These are phyloP conservation scores for Neostethus bicornis DNA, from an alignment of 2,797 vertebrate genomes.

Conservation along the genomic window DNA sequence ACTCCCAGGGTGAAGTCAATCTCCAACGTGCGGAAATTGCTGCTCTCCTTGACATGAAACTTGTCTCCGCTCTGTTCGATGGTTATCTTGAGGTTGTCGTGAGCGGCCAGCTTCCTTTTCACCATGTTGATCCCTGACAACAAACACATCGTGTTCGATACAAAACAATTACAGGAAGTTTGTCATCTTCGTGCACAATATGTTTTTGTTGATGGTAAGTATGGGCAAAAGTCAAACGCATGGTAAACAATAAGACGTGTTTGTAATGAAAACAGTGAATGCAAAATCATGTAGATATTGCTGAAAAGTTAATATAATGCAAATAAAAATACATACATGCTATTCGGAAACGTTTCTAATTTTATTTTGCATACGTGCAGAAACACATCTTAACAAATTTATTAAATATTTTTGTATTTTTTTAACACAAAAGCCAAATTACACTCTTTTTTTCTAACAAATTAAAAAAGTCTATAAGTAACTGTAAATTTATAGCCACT, in stretches of 20 bases:
- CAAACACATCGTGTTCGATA: slow-evolving; percentile 13
- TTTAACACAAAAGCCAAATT: no score
- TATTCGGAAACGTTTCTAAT: no score
- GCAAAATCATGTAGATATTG: no score
- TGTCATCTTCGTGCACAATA: slow-evolving; percentile 10
- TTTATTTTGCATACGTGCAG: no score
- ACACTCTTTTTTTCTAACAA: no score
- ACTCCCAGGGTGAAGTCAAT: slow-evolving; percentile 88
- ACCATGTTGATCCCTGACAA: slow-evolving; percentile 85
- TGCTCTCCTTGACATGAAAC: slow-evolving; percentile 88
- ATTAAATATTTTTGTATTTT: no score
- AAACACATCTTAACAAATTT: no score
- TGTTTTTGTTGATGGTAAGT: neutral
- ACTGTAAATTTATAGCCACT: slow-evolving; percentile 51
- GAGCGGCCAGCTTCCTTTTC: slow-evolving; percentile 92
- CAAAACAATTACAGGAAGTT: slow-evolving; percentile 38
- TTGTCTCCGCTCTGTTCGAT: slow-evolving; percentile 87
- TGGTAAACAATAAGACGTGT: no score
- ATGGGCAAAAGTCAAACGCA: slow-evolving; percentile 15
- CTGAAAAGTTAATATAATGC: no score
- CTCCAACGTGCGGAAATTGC: slow-evolving; percentile 87
- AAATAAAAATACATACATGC: no score
- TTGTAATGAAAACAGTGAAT: no score
- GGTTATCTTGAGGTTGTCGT: slow-evolving; percentile 90
- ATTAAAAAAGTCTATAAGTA: neutral